phyloP scores from a whole-genome alignment of 2,113 vertebrate genomes.

The Ptilonorhynchus violaceus region DNA sequence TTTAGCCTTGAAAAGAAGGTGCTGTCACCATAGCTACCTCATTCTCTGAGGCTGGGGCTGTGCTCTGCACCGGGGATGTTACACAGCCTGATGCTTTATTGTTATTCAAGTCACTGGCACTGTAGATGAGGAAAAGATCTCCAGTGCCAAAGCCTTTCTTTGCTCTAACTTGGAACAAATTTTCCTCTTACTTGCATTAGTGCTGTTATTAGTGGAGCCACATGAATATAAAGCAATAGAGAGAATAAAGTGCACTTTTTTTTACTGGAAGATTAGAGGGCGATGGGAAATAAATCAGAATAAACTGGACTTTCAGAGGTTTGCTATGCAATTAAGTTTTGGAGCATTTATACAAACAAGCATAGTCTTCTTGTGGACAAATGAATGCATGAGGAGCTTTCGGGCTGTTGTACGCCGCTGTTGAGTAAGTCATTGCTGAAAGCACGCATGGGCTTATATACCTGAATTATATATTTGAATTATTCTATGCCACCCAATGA shows the following conservation, averaged over 20 bases:
- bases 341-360: not conserved
- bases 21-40: constrained; percentile 46
- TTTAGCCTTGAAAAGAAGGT: not conserved
- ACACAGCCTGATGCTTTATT: not conserved
- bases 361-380: not conserved
- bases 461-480: not conserved
- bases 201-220: not conserved
- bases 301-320: not conserved
- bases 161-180: not conserved
- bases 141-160: not conserved
- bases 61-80: not conserved
- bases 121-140: not conserved
- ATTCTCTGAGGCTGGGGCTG: not conserved
- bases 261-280: not conserved
- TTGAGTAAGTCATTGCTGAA: not conserved
- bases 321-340: not conserved
- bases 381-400: not conserved
- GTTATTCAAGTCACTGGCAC: constrained; percentile 33
- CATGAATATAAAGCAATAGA: not conserved
- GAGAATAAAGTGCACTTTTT: not conserved
- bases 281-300: not conserved
- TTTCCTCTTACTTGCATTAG: not conserved
- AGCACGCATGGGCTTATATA: not conserved
- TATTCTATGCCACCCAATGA: not conserved
- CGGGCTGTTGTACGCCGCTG: not conserved